phyloP scores from a whole-genome alignment of 2,888 invertebrate species.

The Timema podura region DNA sequence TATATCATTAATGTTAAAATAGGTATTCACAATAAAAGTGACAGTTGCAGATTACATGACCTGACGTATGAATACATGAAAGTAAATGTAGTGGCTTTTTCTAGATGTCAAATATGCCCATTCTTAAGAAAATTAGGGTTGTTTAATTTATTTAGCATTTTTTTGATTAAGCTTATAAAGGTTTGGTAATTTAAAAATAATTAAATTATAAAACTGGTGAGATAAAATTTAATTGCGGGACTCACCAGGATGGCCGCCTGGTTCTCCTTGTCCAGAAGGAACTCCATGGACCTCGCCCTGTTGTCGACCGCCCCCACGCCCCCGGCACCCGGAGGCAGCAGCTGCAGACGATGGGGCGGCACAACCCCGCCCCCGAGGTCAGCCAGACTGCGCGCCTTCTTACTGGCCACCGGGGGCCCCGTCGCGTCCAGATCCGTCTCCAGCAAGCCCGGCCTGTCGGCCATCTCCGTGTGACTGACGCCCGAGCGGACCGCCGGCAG shows the following conservation, averaged over 20 bases:
- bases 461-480: neutral
- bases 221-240: constrained; percentile 39
- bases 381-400: constrained; percentile 64
- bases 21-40: too few species aligned
- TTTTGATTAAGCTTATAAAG: too few species aligned
- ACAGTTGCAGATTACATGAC: too few species aligned
- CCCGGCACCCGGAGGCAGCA: constrained; percentile 30
- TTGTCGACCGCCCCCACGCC: constrained; percentile 44
- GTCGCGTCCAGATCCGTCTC: constrained; percentile 85
- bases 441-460: constrained; percentile 56
- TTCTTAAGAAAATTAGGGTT: too few species aligned
- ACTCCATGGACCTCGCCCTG: constrained; percentile 84
- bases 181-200: too few species aligned
- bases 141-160: too few species aligned
- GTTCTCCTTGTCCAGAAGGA: constrained; percentile 89
- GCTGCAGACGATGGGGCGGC: constrained; percentile 46
- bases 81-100: too few species aligned
- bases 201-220: too few species aligned
- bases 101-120: too few species aligned
- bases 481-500: constrained; percentile 34
- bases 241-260: constrained; percentile 82
- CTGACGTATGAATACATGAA: too few species aligned
- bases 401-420: constrained; percentile 45
- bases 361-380: constrained; percentile 47
- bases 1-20: too few species aligned